Base-by-base conservation (phyloP, 2,888 invertebrate genomes). In the Pseudolycoriella hygida region DNA sequence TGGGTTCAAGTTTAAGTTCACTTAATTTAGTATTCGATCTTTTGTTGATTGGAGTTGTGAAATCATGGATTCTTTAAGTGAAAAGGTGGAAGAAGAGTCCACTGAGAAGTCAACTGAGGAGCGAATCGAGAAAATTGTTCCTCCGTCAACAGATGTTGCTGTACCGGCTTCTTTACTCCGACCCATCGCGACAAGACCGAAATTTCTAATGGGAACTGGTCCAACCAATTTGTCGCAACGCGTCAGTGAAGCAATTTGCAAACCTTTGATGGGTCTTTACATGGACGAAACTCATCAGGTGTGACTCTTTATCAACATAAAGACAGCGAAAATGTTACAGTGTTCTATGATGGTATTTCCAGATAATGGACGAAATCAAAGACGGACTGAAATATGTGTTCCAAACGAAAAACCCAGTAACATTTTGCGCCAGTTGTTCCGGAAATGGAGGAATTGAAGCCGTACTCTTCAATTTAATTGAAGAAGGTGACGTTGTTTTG, bases 391-490 rank as follows among this genome's bases (percentile, higher is more conserved):
- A 78, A 56, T 93, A 92, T 59, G 65, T 78, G 6, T 93, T 93
- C 58, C 92, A 93, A 73, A 93, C 93, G 0, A 69, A 68, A 41
- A 89, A 85, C 59, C 68, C 72, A 17, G 67, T 85, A 50, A 87
- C 89, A 1, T 70, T 92, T 52, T 86, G 83, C 18, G 17, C 17
- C 10, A 85, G 84, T 55, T 81, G 81, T 0, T 73, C 83, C 1
- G 84, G 81, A 1, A 82, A 84, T 60, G 67, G 70, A 1, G 84
- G 77, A 4, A 87, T 92, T 83, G 92, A 93, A 57, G 73, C 87
- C 0, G 72, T 85, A 2, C 71, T 89, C 44, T 74, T 75, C 52
- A 93, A 93, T 66, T 62, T 92, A 20, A 60, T 92, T 17, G 85
- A 80, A 55, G 75, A 78, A 0, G 77, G 76, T 0, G 86, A 89